phyloP scores from a whole-genome alignment of 2,797 vertebrate species.

The Crocodylus rhombifer region DNA sequence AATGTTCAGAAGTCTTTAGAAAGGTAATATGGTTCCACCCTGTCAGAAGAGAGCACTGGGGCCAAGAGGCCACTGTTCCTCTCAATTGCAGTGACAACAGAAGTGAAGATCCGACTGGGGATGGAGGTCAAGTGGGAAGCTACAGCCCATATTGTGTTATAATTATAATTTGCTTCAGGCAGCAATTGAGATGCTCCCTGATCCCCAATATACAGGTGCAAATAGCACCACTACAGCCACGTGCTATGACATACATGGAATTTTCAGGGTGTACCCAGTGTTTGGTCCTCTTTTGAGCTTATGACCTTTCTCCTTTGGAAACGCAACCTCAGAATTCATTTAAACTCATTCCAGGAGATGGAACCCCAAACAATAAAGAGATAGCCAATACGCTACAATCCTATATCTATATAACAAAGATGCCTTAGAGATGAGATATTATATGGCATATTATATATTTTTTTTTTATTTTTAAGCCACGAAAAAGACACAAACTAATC shows the following conservation, averaged over 20 bases:
- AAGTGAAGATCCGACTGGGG: rapidly evolving
- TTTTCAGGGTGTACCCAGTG: not conserved
- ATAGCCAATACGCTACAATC: not conserved
- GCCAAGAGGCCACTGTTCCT: not conserved
- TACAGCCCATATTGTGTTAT: not conserved
- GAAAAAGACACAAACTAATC: conserved; percentile 12
- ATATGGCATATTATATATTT: not conserved
- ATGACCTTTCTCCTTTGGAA: not conserved
- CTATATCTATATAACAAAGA: not conserved
- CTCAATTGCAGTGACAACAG: not conserved
- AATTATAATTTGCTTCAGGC: not conserved
- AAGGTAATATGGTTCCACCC: not conserved
- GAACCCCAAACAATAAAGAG: not conserved
- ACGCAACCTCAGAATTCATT: not conserved
- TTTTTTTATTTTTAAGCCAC: not conserved
- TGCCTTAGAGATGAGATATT: not conserved
- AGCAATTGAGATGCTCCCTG: not conserved
- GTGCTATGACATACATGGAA: not conserved
- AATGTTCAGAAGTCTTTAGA: not conserved
- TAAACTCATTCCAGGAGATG: not conserved
- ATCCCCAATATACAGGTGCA: not conserved
- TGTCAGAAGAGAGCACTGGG: no score
- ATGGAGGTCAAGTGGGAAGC: not conserved
- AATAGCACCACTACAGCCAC: not conserved
- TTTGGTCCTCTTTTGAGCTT: not conserved